Evolutionary conservation across 2,888 invertebrate genomes (phyloP).

Genomic region (Leuctra nigra): DNA sequence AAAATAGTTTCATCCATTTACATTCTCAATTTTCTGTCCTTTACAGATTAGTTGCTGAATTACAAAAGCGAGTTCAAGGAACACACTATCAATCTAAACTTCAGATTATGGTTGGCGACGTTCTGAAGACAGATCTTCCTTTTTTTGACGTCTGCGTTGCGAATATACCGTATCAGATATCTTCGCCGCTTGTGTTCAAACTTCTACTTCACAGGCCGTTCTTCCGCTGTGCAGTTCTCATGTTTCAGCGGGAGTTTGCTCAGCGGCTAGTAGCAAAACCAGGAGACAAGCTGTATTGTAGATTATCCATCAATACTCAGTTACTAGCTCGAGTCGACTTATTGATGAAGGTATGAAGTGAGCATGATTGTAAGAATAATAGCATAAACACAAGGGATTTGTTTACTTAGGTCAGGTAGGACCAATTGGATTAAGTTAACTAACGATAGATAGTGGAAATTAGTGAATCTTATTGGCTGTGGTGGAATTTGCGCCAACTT

Average conservation of each 20-base stretch:
- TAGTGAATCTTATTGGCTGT: no score
- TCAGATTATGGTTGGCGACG: conserved; percentile 89
- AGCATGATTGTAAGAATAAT: not conserved
- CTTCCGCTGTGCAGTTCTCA: conserved; percentile 91
- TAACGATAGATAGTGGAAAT: no score
- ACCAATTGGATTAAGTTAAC: no score
- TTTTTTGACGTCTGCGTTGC: conserved; percentile 98
- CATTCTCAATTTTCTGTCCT: conserved; percentile 10
- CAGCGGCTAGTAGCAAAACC: conserved; percentile 93
- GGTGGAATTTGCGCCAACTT: no score
- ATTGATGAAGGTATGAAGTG: conserved; percentile 75
- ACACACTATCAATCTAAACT: conserved; percentile 85
- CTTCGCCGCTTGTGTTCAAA: conserved; percentile 94
- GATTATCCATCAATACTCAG: conserved; percentile 94
- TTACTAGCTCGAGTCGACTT: conserved; percentile 90
- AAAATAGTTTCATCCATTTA: no score
- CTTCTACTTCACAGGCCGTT: conserved; percentile 73
- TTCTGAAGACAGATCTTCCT: conserved; percentile 87
- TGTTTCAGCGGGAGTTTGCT: conserved; percentile 99
- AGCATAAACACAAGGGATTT: not conserved
- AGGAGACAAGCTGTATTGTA: conserved; percentile 94
- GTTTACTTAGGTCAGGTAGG: no score
- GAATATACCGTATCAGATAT: conserved; percentile 97
- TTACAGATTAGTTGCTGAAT: conserved; percentile 89
- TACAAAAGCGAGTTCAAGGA: conserved; percentile 92